Percentiles rank a stretch among this genome's conserved stretches.
phyloP scores from a whole-genome alignment of 2,797 vertebrate genomes.

The Hippopotamyrus pictus region DNA sequence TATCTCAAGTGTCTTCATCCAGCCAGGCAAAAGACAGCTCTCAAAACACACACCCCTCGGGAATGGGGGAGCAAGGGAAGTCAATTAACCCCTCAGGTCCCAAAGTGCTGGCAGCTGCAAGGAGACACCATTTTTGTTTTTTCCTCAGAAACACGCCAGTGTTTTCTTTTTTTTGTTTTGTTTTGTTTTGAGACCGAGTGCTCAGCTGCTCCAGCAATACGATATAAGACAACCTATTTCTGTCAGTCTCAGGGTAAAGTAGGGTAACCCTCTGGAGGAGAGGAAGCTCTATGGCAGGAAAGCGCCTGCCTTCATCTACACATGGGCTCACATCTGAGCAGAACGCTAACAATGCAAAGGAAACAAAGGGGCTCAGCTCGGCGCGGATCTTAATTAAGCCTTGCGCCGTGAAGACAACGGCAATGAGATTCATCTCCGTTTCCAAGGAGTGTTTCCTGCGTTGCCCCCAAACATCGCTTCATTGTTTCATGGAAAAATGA shows the following conservation, averaged over 20 bases:
- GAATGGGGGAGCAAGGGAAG: conserved; percentile 69
- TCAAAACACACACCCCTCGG: conserved; percentile 74
- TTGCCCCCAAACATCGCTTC: conserved; percentile 42
- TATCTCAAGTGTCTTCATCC: conserved; percentile 67
- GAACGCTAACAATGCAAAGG: conserved; percentile 56
- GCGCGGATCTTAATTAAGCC: conserved; percentile 64
- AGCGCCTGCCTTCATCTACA: conserved; percentile 62
- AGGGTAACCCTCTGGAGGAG: conserved; percentile 64
- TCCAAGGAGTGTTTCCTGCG: conserved; percentile 54
- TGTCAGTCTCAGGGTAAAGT: conserved; percentile 73
- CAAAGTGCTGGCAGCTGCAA: conserved; percentile 59
- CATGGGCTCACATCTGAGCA: conserved; percentile 62
- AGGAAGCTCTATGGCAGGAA: conserved; percentile 53
- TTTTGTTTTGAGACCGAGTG: conserved; percentile 62
- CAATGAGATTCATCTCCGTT: conserved; percentile 55
- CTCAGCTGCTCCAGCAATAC: conserved; percentile 63
- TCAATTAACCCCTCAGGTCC: conserved; percentile 68
- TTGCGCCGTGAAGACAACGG: conserved; percentile 45
- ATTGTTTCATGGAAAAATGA: conserved; percentile 54
- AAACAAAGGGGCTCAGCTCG: conserved; percentile 61
- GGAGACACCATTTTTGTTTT: conserved; percentile 55
- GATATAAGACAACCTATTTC: conserved; percentile 70
- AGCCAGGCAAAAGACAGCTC: conserved; percentile 70
- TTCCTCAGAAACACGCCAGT: background rate
- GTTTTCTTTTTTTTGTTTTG: conserved; percentile 60